Conservation (phyloP, 2,797 vertebrate species). For the Semaprochilodus insignis region DNA sequence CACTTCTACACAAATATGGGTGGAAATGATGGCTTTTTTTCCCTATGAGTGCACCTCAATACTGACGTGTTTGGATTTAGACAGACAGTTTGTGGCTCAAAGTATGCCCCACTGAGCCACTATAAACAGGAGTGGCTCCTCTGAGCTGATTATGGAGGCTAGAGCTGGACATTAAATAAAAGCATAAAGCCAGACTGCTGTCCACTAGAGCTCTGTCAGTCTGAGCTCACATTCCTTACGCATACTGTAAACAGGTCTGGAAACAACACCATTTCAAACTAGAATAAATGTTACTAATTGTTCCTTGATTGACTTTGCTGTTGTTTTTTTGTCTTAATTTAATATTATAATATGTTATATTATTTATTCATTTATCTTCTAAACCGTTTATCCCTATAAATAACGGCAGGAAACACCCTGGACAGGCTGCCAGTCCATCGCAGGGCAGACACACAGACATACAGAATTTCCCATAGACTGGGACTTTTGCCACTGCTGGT, state of each 20-base stretch:
- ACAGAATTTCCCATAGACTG: too few relatives aligned
- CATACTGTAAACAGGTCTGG: not conserved
- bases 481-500: too few relatives aligned
- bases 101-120: slow-evolving; percentile 38
- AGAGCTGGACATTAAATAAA: not conserved
- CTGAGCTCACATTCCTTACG: not conserved
- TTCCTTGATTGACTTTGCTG: not conserved
- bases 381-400: too few relatives aligned
- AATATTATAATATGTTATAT: too few relatives aligned
- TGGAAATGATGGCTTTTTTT: slow-evolving; percentile 41
- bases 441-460: too few relatives aligned
- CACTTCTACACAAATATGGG: slow-evolving; percentile 13
- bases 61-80: slow-evolving; percentile 47
- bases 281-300: not conserved
- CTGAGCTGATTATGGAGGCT: slow-evolving; percentile 6
- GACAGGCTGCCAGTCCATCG: too few relatives aligned
- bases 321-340: not conserved
- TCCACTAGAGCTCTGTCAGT: not conserved
- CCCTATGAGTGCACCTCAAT: slow-evolving; percentile 1
- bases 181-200: not conserved
- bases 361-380: too few relatives aligned
- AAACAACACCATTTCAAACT: not conserved
- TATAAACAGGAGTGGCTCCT: slow-evolving; percentile 43
- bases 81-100: slow-evolving; percentile 40
- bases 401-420: too few relatives aligned